phyloP scores from a whole-genome alignment of 2,113 vertebrate species.

The Ptilonorhynchus violaceus region DNA sequence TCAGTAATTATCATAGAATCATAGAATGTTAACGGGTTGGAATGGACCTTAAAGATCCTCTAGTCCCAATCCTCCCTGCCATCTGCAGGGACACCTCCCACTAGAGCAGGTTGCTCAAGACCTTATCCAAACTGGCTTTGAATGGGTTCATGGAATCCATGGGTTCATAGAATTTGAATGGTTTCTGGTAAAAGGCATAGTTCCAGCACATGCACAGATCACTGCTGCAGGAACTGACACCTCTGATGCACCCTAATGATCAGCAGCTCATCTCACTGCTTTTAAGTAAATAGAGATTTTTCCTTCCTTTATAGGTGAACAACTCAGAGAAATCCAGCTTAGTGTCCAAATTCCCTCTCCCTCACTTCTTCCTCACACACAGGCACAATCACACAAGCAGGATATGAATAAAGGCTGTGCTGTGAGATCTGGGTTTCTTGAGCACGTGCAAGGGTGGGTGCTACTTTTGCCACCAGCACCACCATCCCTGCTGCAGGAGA shows the following conservation, averaged over 20 bases:
- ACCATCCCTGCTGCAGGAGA: not conserved
- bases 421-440: not conserved
- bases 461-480: not conserved
- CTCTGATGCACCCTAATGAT: not conserved
- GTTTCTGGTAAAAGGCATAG: not conserved
- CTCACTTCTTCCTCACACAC: not conserved
- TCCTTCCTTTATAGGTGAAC: not conserved
- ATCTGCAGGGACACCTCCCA: not conserved
- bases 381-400: not conserved
- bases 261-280: not conserved
- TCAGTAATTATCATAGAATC: not conserved
- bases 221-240: not conserved
- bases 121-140: not conserved
- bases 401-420: not conserved
- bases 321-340: not conserved
- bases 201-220: not conserved
- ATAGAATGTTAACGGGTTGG: not conserved
- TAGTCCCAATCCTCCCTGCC: not conserved
- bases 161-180: not conserved
- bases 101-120: not conserved
- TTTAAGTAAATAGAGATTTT: not conserved
- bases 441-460: rapidly evolving
- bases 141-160: not conserved
- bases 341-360: not conserved
- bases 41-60: not conserved